Evolutionary conservation across 1,140 invertebrate genomes (phyloP), one percentile per base, ranked within the genome.

Genomic region (Drosophila tani): DNA sequence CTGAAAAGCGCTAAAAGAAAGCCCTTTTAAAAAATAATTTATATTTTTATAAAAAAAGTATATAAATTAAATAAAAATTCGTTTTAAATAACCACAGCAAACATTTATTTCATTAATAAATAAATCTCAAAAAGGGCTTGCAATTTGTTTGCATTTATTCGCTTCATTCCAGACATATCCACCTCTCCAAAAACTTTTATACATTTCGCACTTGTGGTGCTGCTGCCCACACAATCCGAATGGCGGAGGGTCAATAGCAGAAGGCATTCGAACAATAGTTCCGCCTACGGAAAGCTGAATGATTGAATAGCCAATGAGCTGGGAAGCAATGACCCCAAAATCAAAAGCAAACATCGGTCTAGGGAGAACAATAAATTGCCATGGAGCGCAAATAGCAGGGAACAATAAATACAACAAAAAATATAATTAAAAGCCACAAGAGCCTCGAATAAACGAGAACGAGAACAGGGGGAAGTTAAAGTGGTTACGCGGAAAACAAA

Each of bases 401-500:
- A 73, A 79, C 27, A 65, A 65, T 49, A 73, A 46, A 27, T n/a
- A 41, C 32, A 56, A 41, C 15, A 49, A 73, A 14, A 56, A 64
- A 65, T 45, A 67, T 50, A 88, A 83, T 86, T 88, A 80, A 80
- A 70, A 43, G 60, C 63, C 71, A 77, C 71, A 55, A 74, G 65
- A 53, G 68, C 56, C 14, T 14, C 11, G 7, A 62, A 51, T 45
- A 32, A 66, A 66, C 35, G 59, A 47, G 49, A 73, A 75, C 73
- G 67, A 67, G 57, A 56, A 65, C 38, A 12, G 41, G 63, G 56
- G 29, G 64, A 53, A 57, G 59, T 47, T 49, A 29, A 67, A 51
- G 58, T 69, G 70, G 62, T 66, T 74, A 19, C 58, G 55, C 49
- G 53, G 38, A 49, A 55, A 56, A 73, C 63, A 82, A 77, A 77